Evolutionary conservation across 2,113 vertebrate species (phyloP).

Genomic region (Cyprinodon brontotheroides): DNA sequence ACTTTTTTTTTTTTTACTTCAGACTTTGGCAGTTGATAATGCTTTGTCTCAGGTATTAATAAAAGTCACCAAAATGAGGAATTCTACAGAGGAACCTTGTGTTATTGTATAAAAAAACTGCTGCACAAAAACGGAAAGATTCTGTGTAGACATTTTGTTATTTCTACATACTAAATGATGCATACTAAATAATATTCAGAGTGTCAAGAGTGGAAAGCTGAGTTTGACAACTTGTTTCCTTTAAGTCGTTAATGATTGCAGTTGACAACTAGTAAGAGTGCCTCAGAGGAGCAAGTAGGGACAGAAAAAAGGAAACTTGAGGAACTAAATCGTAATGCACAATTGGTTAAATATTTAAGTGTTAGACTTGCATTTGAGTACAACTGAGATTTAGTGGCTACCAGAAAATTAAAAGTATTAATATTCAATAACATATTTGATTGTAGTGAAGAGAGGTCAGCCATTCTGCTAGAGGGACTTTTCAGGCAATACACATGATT

Average conservation of each 20-base stretch:
- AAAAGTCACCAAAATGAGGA: background rate
- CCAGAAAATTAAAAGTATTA: background rate
- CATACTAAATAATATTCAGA: background rate
- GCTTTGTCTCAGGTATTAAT: background rate
- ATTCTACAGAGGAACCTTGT: background rate
- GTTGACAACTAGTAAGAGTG: background rate
- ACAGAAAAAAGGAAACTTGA: background rate
- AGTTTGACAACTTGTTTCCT: too few relatives aligned
- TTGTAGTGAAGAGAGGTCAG: slow-evolving; percentile 7
- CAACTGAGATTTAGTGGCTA: background rate
- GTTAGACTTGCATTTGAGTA: background rate
- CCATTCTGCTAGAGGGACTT: slow-evolving; percentile 18
- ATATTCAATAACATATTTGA: background rate
- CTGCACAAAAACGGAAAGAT: background rate
- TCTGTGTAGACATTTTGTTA: background rate
- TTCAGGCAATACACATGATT: slow-evolving; percentile 48
- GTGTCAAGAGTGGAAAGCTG: too few relatives aligned
- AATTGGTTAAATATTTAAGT: background rate
- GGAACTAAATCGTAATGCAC: background rate
- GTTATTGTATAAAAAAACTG: background rate
- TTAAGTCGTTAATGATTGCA: background rate
- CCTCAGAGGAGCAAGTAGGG: background rate
- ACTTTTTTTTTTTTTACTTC: background rate
- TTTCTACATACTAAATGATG: background rate
- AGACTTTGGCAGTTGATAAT: background rate